Evolutionary conservation across 2,113 vertebrate genomes (phyloP).

Genomic region (Pipra filicauda): DNA sequence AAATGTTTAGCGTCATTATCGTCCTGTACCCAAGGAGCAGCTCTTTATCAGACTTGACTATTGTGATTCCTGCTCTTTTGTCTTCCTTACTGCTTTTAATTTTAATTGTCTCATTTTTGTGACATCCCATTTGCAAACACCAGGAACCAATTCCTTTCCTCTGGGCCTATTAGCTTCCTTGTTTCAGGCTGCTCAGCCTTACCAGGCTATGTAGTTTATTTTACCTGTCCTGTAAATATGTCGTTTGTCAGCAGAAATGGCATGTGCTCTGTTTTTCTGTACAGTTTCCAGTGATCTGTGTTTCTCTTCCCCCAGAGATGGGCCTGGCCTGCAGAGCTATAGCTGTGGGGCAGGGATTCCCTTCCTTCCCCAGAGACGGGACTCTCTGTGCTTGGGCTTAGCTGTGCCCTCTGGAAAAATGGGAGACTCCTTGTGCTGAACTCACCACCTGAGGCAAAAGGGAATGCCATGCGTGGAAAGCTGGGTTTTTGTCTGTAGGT

Average conservation of each 20-base stretch:
- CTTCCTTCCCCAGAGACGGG: neutral
- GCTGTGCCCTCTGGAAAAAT: fast-evolving
- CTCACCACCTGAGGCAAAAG: neutral
- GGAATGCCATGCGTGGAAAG: neutral
- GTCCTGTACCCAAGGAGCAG: slow-evolving; percentile 21
- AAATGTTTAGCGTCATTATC: slow-evolving; percentile 42
- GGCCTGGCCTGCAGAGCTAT: neutral
- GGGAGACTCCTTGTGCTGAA: neutral
- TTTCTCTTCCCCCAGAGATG: neutral
- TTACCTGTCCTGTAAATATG: neutral
- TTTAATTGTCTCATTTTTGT: neutral
- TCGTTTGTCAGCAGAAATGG: slow-evolving; percentile 5
- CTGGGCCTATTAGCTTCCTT: neutral
- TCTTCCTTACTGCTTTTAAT: neutral
- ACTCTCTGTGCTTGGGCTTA: neutral
- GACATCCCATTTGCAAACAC: neutral
- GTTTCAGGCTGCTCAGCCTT: neutral
- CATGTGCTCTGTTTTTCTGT: neutral
- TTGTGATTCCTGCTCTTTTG: slow-evolving; percentile 32
- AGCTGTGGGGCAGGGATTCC: neutral
- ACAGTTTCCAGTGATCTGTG: neutral
- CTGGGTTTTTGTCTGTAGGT: neutral
- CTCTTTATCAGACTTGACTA: slow-evolving; percentile 37
- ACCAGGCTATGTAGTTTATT: neutral
- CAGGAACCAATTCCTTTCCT: neutral